Evolutionary conservation across 2,113 vertebrate genomes (phyloP), one percentile per base, ranked within the genome.

Genomic region (Podilymbus podiceps): DNA sequence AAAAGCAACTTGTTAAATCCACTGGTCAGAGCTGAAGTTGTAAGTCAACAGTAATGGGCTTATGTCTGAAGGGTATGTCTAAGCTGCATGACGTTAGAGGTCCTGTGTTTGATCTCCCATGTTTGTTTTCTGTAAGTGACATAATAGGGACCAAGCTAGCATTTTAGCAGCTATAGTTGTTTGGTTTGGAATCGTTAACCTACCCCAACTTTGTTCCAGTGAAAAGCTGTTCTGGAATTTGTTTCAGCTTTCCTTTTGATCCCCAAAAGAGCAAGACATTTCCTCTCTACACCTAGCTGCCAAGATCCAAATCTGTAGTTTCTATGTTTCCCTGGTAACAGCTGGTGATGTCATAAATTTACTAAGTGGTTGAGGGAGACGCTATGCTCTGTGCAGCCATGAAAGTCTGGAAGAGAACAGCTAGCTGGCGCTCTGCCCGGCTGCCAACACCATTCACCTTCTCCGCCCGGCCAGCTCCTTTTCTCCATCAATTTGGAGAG

Each of bases 291-390:
- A 78, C 58, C 73, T 77, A 85, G 50, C 81, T 97, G 89, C 84
- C 94, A 96, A 94, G 66, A 92, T 87, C 58, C 42, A 53, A 85
- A 75, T 91, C 30, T 66, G 73, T 85, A 81, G n/a, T 92, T 95
- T 82, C 90, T 85, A 46, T 64, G 80, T 96, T 95, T 95, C 97
- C 95, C n/a, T 80, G 81, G 97, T 88, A 94, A 95, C 92, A 89
- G 84, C 71, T 87, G 82, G 50, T 88, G 89, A 89, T 91, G 67
- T 50, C 71, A 91, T 20, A 76, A n/a, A 88, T 78, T 91, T 62
- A 79, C 92, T 72, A 89, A 94, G 77, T 82, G 80, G 73, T 69
- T 69, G 44, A 55, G 92, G 62, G 90, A 93, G 90, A 90, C 5
- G 11, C 30, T 75, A 16, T 64, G 66, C 66, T 89, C 90, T 53